Conservation (phyloP, 2,888 invertebrate species). For the Idaea dimidiata region DNA sequence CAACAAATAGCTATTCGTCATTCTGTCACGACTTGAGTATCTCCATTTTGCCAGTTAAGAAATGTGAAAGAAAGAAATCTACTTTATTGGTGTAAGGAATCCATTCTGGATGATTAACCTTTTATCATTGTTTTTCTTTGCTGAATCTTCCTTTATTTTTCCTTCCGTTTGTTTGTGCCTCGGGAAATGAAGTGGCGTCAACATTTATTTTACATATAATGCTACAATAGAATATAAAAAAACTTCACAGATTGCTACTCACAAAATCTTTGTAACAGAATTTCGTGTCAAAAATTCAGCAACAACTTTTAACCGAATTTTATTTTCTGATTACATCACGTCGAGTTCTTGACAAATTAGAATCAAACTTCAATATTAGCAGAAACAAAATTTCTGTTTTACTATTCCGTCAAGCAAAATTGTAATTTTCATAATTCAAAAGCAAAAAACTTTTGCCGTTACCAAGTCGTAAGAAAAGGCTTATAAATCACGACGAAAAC, state of each 20-base stretch:
- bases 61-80: slow-evolving; percentile 43
- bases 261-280: background rate
- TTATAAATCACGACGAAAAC: slow-evolving; percentile 54
- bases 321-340: slow-evolving; percentile 3
- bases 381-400: slow-evolving; percentile 24
- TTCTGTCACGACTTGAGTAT: slow-evolving; percentile 41
- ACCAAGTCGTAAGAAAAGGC: slow-evolving; percentile 44
- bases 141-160: slow-evolving; percentile 32
- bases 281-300: background rate
- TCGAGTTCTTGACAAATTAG: slow-evolving; percentile 1
- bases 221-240: slow-evolving; percentile 15
- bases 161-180: slow-evolving; percentile 27
- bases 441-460: slow-evolving; percentile 46
- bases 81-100: slow-evolving; percentile 53
- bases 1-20: slow-evolving; percentile 55
- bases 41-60: slow-evolving; percentile 47
- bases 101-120: slow-evolving; percentile 57
- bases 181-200: slow-evolving; percentile 19
- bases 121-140: slow-evolving; percentile 48
- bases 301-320: background rate
- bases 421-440: slow-evolving; percentile 50
- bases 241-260: slow-evolving; percentile 9
- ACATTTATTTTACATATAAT: slow-evolving; percentile 22
- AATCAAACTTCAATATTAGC: slow-evolving; percentile 18
- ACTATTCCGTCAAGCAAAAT: slow-evolving; percentile 34